phyloP scores from a whole-genome alignment of 2,113 vertebrate genomes.

The Cinclus cinclus region DNA sequence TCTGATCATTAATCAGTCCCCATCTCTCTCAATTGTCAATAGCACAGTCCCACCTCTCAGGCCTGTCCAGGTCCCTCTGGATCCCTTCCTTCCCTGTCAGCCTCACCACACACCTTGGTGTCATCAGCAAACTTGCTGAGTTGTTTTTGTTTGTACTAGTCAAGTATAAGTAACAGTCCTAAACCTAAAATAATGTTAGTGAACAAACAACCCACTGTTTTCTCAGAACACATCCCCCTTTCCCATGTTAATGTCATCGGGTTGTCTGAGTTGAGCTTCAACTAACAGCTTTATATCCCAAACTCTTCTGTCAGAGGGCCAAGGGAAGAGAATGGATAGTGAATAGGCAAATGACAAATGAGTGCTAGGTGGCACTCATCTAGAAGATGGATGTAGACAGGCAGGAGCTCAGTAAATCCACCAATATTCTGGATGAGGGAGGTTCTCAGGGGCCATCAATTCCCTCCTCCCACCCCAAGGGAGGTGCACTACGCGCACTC shows the following conservation, averaged over 20 bases:
- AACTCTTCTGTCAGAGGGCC: not conserved
- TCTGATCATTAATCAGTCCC: too few species aligned
- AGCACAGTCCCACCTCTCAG: not conserved
- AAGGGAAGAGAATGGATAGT: not conserved
- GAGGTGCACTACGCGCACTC: not conserved
- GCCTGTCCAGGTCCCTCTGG: not conserved
- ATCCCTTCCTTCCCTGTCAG: not conserved
- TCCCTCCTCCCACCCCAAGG: not conserved
- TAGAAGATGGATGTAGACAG: not conserved
- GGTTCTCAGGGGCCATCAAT: not conserved
- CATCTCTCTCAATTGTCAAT: too few species aligned
- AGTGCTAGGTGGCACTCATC: not conserved
- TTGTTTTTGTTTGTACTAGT: not conserved
- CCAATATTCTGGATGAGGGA: not conserved
- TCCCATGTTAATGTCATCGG: not conserved
- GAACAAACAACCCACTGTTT: not conserved
- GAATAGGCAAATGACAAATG: not conserved
- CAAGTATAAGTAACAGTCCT: not conserved
- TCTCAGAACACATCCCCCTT: not conserved
- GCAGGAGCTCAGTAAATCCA: not conserved
- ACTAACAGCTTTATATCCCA: not conserved
- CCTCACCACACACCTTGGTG: too few species aligned
- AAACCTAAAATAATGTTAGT: not conserved
- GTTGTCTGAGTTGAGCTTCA: not conserved
- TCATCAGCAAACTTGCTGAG: not conserved